Evolutionary conservation across 1,140 invertebrate species (phyloP), one percentile per base, ranked within the genome.

Genomic region (Drosophila sp.): DNA sequence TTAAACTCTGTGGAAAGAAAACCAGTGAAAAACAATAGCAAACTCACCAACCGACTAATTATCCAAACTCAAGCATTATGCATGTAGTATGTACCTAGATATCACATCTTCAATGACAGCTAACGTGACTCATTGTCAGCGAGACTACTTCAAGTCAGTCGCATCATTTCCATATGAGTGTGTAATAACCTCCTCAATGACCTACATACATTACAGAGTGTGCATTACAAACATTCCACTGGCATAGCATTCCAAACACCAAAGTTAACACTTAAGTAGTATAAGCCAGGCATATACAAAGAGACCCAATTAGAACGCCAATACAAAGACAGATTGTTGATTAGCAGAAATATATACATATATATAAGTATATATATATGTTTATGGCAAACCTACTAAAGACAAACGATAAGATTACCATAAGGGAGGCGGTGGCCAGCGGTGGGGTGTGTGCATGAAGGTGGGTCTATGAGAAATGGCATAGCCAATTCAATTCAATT

Each of bases 181-280:
- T 63, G 62, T 73, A 50, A 50, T 50, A 79, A 86, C 82, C 83
- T 86, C 17, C 72, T 76, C 66, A 65, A 66, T 68, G 84, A 87
- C 83, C 84, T 77, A 86, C 72, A 87, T 86, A 25, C 56, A 33
- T 58, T 33, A 38, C 35, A 58, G 44, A 68, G 40, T 30, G 38
- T 57, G 29, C 40, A 44, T 62, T 62, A 62, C 40, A 50, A 27
- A 50, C 44, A 68, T 72, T 38, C 58, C 74, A 55, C 64, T 58
- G 60, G 30, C 58, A 78, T 71, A 69, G 54, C 61, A 82, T 62
- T 63, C 72, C 64, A 44, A 61, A 60, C 70, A 66, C 73, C 73
- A 60, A 76, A 76, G 60, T 70, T 76, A 70, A 32, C 63, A 81
- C 75, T 62, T 69, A 58, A 63, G 70, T 72, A 64, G 66, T 58